A percentile compares a stretch with the other conserved stretches of the same genome.
phyloP scores from a whole-genome alignment of 2,888 invertebrate species.

The Merodon equestris region DNA sequence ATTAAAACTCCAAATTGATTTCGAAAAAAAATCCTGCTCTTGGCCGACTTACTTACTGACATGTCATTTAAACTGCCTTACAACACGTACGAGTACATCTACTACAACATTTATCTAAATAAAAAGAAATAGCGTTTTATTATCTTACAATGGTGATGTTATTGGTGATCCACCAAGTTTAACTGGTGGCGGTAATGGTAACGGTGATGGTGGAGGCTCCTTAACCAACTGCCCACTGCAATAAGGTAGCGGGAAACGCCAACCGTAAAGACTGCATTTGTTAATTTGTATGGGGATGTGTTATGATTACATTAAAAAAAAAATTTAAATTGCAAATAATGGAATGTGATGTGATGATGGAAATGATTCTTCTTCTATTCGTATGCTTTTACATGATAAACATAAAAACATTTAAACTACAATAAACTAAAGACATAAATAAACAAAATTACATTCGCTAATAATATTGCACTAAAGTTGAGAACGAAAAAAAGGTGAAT shows the following conservation, averaged over 20 bases:
- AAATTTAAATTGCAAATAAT: slow-evolving; percentile 64
- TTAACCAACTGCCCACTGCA: slow-evolving; percentile 88
- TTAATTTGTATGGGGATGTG: slow-evolving; percentile 74
- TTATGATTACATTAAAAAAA: slow-evolving; percentile 59
- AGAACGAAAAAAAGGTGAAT: slow-evolving; percentile 9
- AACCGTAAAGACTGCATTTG: slow-evolving; percentile 92
- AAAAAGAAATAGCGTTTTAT: slow-evolving; percentile 53
- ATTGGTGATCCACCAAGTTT: slow-evolving; percentile 86
- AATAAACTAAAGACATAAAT: slow-evolving; percentile 15
- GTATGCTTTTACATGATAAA: slow-evolving; percentile 36
- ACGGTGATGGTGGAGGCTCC: slow-evolving; percentile 88
- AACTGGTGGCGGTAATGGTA: slow-evolving; percentile 88
- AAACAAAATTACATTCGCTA: slow-evolving; percentile 40
- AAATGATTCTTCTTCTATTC: slow-evolving; percentile 57
- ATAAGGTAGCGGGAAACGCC: slow-evolving; percentile 98
- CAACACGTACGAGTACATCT: too few relatives aligned
- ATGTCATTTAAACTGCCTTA: too few relatives aligned
- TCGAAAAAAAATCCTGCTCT: too few relatives aligned
- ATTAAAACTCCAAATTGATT: too few relatives aligned
- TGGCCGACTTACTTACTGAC: too few relatives aligned
- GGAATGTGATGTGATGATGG: slow-evolving; percentile 58
- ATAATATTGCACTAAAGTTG: slow-evolving; percentile 72
- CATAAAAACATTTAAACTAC: slow-evolving; percentile 18
- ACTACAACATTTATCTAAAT: slow-evolving; percentile 7
- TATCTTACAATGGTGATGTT: slow-evolving; percentile 84